A percentile compares a stretch with the other conserved stretches of the same genome.
phyloP scores from a whole-genome alignment of 2,888 invertebrate species.

The Oxystoma pomonae region DNA sequence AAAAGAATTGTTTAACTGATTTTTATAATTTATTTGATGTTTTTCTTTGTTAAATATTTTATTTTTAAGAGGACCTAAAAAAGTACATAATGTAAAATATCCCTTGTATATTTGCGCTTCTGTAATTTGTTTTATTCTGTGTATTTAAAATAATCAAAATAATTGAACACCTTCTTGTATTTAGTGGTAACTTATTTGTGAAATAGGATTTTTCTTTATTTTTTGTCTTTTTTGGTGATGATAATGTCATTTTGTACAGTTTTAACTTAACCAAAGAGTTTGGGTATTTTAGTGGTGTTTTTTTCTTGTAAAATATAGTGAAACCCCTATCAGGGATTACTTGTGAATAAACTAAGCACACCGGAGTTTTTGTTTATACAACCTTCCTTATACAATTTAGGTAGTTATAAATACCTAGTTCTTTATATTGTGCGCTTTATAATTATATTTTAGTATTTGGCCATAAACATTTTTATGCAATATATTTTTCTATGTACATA shows the following conservation, averaged over 20 bases:
- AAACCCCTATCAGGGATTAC: no score
- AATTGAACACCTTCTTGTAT: no score
- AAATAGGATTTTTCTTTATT: no score
- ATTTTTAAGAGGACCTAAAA: not conserved
- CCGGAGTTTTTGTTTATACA: no score
- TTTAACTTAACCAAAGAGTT: not conserved
- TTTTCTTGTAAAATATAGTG: no score
- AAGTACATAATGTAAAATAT: not conserved
- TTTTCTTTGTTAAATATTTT: not conserved
- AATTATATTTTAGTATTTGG: not conserved
- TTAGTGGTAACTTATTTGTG: no score
- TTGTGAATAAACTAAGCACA: no score
- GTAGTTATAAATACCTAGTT: no score
- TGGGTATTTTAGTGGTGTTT: not conserved
- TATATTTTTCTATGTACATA: no score
- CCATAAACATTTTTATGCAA: no score
- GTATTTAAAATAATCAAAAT: no score
- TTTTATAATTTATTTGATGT: not conserved
- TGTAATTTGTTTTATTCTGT: not conserved
- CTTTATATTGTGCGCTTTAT: not conserved
- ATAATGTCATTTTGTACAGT: not conserved
- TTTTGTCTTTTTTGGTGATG: not conserved
- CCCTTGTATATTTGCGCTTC: not conserved
- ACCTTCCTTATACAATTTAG: no score
- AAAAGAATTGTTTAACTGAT: not conserved